A percentile compares a stretch with the other conserved stretches of the same genome.
phyloP scores from a whole-genome alignment of 2,888 invertebrate species.

The Malthinus seriepunctatus region DNA sequence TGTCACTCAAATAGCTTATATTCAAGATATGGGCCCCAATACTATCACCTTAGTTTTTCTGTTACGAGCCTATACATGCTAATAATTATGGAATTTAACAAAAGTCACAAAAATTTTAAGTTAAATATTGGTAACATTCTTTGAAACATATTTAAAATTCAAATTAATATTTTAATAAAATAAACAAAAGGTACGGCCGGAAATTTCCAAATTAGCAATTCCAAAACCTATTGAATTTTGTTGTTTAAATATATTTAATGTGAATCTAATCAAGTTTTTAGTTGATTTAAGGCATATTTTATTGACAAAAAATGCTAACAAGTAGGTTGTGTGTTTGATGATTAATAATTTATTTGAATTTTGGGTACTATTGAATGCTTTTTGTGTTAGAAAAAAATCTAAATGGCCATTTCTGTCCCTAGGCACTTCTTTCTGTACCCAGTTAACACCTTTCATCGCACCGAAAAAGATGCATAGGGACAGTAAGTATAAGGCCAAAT shows the following conservation, averaged over 20 bases:
- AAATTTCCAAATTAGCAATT: conserved; percentile 1
- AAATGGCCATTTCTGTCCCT: conserved; percentile 26
- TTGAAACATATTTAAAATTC: no score
- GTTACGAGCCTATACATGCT: no score
- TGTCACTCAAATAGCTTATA: no score
- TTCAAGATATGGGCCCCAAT: no score
- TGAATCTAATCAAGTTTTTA: not conserved
- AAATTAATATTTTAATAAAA: no score
- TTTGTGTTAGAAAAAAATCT: conserved; percentile 8
- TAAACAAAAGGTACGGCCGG: not conserved
- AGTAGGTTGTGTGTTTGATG: not conserved
- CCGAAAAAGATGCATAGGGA: conserved; percentile 30
- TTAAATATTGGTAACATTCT: no score
- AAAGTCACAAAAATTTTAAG: no score
- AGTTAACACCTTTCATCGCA: conserved; percentile 29
- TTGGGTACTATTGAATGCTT: not conserved
- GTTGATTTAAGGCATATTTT: no score
- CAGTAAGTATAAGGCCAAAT: conserved; percentile 22
- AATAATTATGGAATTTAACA: no score
- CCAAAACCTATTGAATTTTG: no score
- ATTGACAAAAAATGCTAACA: no score
- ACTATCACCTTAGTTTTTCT: no score
- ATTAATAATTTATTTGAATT: not conserved
- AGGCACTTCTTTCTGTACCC: conserved; percentile 30
- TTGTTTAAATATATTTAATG: not conserved